These are phyloP conservation scores for Mellivora capensis DNA, from an alignment of 2,113 vertebrate genomes.

Conservation along the genomic window DNA sequence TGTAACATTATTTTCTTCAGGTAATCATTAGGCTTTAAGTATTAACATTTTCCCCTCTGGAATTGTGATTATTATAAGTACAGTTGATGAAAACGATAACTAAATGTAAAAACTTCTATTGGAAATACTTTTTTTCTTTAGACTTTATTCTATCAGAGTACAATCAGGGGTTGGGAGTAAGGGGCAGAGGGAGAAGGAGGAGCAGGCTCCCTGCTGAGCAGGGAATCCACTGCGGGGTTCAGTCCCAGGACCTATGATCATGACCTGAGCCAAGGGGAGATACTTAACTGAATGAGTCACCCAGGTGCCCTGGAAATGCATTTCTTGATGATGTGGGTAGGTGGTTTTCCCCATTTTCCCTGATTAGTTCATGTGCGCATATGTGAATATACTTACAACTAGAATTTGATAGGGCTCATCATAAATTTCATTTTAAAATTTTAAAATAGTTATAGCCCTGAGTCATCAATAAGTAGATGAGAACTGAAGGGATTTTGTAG, in stretches of 20 bases:
- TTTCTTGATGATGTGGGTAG: background rate
- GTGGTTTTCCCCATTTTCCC: background rate
- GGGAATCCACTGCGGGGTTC: background rate
- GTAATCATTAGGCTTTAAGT: background rate
- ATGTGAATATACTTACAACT: background rate
- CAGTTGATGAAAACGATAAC: too few relatives aligned
- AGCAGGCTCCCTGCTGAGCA: too few relatives aligned
- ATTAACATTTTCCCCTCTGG: background rate
- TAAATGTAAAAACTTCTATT: background rate
- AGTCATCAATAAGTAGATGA: background rate
- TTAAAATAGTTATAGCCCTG: background rate
- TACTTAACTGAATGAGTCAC: background rate
- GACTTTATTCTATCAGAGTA: background rate
- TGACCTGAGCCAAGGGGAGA: background rate
- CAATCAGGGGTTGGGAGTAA: background rate
- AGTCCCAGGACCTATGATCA: background rate
- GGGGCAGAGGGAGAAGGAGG: too few relatives aligned
- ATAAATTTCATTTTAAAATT: constrained; percentile 3
- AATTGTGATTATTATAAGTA: background rate
- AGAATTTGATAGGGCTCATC: background rate
- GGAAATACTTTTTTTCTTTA: background rate
- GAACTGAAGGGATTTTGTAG: background rate
- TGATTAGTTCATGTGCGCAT: background rate
- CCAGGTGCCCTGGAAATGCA: background rate
- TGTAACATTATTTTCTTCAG: background rate